Conservation (phyloP, 2,797 vertebrate genomes). For the Parauchenoglanis ngamensis region DNA sequence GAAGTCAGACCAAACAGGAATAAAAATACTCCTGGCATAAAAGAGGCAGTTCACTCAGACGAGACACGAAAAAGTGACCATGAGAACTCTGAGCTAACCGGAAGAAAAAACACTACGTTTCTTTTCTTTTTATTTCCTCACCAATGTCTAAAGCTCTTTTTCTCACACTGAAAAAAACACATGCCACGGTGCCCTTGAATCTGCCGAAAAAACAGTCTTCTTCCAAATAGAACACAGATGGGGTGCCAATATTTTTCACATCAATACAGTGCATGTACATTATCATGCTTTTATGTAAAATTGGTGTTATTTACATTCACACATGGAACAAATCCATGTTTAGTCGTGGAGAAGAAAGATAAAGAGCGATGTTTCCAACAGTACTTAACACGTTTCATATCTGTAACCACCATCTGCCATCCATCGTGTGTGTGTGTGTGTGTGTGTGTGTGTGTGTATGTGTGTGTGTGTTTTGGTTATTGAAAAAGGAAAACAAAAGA, state of each 20-base stretch:
- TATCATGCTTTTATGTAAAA: not conserved
- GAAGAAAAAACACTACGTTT: not conserved
- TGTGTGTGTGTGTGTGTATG: not conserved
- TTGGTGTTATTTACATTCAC: not conserved
- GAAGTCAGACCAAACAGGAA: not conserved
- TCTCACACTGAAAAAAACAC: not conserved
- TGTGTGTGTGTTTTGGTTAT: constrained; percentile 16
- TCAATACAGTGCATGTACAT: not conserved
- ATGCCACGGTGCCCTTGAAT: not conserved
- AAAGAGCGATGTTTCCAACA: not conserved
- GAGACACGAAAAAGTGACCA: not conserved
- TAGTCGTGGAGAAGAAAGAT: not conserved
- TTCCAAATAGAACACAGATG: not conserved
- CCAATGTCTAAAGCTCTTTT: not conserved
- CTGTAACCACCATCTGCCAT: not conserved
- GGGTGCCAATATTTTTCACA: constrained; percentile 8
- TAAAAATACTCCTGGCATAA: not conserved
- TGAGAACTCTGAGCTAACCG: not conserved
- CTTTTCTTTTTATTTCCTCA: not conserved
- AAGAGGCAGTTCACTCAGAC: not conserved
- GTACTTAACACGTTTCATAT: not conserved
- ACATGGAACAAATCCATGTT: not conserved
- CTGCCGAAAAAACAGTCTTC: not conserved
- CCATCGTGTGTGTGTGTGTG: constrained; percentile 41
- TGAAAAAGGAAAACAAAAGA: not conserved